Evolutionary conservation across 2,113 vertebrate genomes (phyloP).

Genomic region (Entelurus aequoreus): DNA sequence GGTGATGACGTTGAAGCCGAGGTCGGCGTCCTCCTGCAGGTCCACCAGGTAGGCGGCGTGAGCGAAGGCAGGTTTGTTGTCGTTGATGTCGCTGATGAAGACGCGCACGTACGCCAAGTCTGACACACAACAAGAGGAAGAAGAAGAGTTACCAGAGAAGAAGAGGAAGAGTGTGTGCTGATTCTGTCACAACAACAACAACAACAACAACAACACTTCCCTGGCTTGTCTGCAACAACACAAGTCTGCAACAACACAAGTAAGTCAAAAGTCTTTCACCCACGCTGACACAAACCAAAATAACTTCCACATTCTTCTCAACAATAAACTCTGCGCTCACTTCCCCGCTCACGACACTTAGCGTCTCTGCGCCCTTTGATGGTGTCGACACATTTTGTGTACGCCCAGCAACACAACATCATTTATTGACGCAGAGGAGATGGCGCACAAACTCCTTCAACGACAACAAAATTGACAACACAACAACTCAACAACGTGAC

Average conservation of each 20-base stretch:
- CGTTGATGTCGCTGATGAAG: slow-evolving; percentile 84
- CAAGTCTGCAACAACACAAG: not conserved
- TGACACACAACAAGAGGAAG: slow-evolving; percentile 32
- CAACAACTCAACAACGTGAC: too few relatives aligned
- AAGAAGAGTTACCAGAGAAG: not conserved
- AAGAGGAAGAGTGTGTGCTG: slow-evolving; percentile 50
- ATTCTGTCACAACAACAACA: slow-evolving; percentile 60
- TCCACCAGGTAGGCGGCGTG: slow-evolving; percentile 75
- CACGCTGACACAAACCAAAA: slow-evolving; percentile 5
- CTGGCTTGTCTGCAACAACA: not conserved
- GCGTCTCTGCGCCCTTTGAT: too few relatives aligned
- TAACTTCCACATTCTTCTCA: not conserved
- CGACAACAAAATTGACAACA: too few relatives aligned
- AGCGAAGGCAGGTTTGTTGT: slow-evolving; percentile 83
- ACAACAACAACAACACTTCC: too few relatives aligned
- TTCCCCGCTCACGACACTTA: too few relatives aligned
- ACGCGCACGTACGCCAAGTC: slow-evolving; percentile 80
- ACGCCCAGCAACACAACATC: too few relatives aligned
- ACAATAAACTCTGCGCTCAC: too few relatives aligned
- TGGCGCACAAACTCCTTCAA: too few relatives aligned
- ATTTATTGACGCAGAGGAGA: too few relatives aligned
- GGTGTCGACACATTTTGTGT: too few relatives aligned
- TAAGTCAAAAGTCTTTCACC: not conserved
- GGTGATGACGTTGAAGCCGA: slow-evolving; percentile 75
- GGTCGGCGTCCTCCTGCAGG: slow-evolving; percentile 81